Evolutionary conservation across 2,888 invertebrate species (phyloP).

Genomic region (Nasonia oneida): DNA sequence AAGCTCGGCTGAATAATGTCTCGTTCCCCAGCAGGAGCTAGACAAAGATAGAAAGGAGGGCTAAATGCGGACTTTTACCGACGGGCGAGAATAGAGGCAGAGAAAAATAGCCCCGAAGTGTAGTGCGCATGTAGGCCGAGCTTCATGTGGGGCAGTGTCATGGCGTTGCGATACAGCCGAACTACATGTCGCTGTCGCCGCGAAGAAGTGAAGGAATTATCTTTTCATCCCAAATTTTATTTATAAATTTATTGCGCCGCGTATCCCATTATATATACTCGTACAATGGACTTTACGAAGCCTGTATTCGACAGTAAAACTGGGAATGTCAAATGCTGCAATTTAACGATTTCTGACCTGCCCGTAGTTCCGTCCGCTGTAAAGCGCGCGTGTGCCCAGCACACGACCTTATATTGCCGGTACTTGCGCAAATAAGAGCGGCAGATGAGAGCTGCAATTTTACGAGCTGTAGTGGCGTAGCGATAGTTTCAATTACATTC

Average conservation of each 20-base stretch:
- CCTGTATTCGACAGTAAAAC: constrained; percentile 39
- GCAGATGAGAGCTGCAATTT: constrained; percentile 61
- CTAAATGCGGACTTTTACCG: constrained; percentile 55
- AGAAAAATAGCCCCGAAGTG: constrained; percentile 10
- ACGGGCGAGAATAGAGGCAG: constrained; percentile 24
- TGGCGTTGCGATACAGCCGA: constrained; percentile 30
- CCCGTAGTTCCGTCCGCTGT: constrained; percentile 1
- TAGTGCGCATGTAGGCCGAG: background rate
- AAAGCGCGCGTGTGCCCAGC: constrained; percentile 70
- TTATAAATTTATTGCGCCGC: background rate
- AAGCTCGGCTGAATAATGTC: background rate
- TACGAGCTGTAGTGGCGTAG: constrained; percentile 65
- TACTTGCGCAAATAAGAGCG: constrained; percentile 59
- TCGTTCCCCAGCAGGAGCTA: constrained; percentile 43
- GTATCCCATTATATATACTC: background rate
- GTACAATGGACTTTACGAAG: constrained; percentile 42
- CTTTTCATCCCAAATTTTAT: background rate
- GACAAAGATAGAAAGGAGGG: constrained; percentile 59
- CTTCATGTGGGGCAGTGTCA: constrained; percentile 53
- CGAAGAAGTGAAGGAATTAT: background rate
- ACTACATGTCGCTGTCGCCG: background rate
- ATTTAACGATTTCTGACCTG: constrained; percentile 45
- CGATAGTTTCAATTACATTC: constrained; percentile 59
- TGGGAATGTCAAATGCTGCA: constrained; percentile 20
- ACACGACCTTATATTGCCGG: constrained; percentile 72